phyloP scores from a whole-genome alignment of 1,140 invertebrate genomes.

The Philotrypesis tridentata region DNA sequence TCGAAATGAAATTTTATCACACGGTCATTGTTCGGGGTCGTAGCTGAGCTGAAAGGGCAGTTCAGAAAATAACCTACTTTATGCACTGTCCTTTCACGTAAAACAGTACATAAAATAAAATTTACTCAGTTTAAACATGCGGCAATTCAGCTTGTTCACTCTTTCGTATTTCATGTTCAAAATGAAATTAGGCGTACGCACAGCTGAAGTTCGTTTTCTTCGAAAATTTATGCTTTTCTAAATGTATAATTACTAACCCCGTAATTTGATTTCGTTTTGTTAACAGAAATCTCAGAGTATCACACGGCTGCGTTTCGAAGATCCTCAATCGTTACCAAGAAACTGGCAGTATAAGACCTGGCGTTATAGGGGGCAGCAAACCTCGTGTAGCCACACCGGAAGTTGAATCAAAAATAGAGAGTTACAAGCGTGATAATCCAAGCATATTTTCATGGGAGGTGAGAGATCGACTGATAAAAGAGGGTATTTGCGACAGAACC shows the following conservation, averaged over 20 bases:
- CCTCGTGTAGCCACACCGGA: conserved; percentile 86
- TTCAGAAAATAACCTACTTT: too few species aligned
- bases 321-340: conserved; percentile 89
- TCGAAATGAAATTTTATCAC: too few species aligned
- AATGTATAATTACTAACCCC: not conserved
- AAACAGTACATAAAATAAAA: too few species aligned
- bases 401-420: conserved; percentile 87
- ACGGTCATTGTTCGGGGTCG: too few species aligned
- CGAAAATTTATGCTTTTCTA: too few species aligned
- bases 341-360: conserved; percentile 87
- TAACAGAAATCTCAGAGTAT: conserved; percentile 82
- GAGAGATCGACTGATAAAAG: conserved; percentile 86
- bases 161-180: too few species aligned
- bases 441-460: conserved; percentile 95
- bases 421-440: conserved; percentile 90
- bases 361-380: conserved; percentile 87
- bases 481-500: conserved; percentile 86
- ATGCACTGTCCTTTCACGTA: too few species aligned
- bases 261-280: not conserved
- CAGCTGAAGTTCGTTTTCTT: too few species aligned
- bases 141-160: too few species aligned
- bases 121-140: too few species aligned
- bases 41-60: too few species aligned
- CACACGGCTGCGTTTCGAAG: conserved; percentile 89
- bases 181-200: too few species aligned